phyloP scores from a whole-genome alignment of 2,888 invertebrate species.

The Hemithea aestivaria region DNA sequence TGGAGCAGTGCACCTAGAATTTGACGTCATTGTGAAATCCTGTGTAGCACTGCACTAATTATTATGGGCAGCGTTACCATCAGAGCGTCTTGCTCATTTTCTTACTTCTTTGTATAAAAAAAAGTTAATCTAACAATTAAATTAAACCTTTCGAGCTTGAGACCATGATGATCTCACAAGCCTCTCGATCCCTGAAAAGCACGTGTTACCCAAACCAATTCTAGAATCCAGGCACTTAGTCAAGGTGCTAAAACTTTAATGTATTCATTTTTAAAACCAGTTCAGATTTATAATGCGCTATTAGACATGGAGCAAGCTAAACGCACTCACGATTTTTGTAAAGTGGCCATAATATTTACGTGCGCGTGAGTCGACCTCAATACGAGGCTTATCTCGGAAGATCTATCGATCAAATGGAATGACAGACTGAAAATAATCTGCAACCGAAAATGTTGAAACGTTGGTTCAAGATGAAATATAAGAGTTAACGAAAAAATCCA shows the following conservation, averaged over 20 bases:
- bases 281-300: conserved; percentile 5
- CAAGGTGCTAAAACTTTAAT: conserved; percentile 1
- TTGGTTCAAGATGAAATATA: no score
- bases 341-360: conserved; percentile 38
- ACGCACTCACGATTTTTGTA: conserved; percentile 27
- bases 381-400: conserved; percentile 54
- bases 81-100: no score
- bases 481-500: no score
- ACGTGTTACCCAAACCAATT: not conserved
- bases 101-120: no score
- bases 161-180: conserved; percentile 27
- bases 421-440: conserved; percentile 19
- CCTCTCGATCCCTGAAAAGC: no score
- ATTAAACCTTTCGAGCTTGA: conserved; percentile 38
- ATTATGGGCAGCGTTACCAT: no score
- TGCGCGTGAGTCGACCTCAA: conserved; percentile 41
- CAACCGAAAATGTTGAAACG: conserved; percentile 1
- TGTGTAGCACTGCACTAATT: no score
- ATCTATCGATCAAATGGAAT: conserved; percentile 53
- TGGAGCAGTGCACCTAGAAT: no score
- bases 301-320: conserved; percentile 10
- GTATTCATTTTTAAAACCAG: conserved; percentile 9
- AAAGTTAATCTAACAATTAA: no score
- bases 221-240: not conserved
- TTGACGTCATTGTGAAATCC: no score